Percentiles rank a stretch among this genome's conserved stretches.
Conservation (phyloP, 2,888 invertebrate species). For the Eupithecia subumbrata region DNA sequence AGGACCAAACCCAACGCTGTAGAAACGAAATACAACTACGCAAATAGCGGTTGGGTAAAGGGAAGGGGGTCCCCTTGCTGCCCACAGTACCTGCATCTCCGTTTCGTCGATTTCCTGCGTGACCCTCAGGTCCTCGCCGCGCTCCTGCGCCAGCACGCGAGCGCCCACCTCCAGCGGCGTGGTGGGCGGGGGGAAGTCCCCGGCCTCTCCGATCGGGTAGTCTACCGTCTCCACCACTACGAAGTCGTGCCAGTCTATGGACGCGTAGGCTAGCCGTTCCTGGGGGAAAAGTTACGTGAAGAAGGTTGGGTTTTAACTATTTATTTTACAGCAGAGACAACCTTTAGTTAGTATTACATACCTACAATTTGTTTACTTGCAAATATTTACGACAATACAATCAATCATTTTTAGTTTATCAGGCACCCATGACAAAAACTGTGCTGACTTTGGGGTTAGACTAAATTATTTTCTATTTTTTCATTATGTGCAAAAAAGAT, state of each 20-base stretch:
- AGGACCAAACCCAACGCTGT: too few relatives aligned
- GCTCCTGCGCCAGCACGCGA: slow-evolving; percentile 92
- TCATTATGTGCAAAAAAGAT: too few relatives aligned
- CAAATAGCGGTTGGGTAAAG: too few relatives aligned
- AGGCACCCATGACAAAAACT: background rate
- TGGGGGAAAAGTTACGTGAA: background rate
- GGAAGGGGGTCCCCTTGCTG: too few relatives aligned
- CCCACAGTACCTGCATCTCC: slow-evolving; percentile 86
- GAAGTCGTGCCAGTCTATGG: slow-evolving; percentile 99
- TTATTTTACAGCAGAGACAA: background rate
- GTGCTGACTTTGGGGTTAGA: background rate
- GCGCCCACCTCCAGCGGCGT: slow-evolving; percentile 99
- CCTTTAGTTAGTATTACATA: too few relatives aligned
- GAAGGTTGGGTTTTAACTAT: background rate
- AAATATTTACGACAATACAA: too few relatives aligned
- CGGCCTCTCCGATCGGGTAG: slow-evolving; percentile 97
- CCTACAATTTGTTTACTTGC: too few relatives aligned
- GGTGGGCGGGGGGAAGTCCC: slow-evolving; percentile 98
- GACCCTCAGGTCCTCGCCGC: slow-evolving; percentile 86
- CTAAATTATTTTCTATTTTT: too few relatives aligned
- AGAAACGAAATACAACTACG: too few relatives aligned
- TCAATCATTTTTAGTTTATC: too few relatives aligned
- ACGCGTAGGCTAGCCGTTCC: slow-evolving; percentile 97
- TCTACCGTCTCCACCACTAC: slow-evolving; percentile 99
- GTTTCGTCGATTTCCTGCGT: slow-evolving; percentile 87